These are phyloP conservation scores for Sericinus montela DNA, from an alignment of 2,888 invertebrate genomes.

Conservation along the genomic window DNA sequence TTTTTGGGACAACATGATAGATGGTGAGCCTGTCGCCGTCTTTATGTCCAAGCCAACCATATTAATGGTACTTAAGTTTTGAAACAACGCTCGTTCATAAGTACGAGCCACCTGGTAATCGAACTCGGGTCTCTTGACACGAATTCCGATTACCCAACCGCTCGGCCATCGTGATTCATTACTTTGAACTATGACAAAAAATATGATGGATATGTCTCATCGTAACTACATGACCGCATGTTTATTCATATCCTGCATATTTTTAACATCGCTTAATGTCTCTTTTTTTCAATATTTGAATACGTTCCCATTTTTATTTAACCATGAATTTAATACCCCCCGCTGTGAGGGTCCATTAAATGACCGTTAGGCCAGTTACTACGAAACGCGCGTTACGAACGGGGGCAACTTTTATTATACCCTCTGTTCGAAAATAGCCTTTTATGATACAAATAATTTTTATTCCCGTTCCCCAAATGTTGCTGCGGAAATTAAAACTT, in stretches of 20 bases:
- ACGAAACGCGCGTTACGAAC: constrained; percentile 11
- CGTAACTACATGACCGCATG: too few species aligned
- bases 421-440: constrained; percentile 17
- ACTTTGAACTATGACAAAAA: too few species aligned
- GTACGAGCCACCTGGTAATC: too few species aligned
- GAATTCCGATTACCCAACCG: too few species aligned
- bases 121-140: too few species aligned
- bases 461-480: constrained; percentile 14
- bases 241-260: neutral
- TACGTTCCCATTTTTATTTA: constrained; percentile 10
- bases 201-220: too few species aligned
- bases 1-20: too few species aligned
- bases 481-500: constrained; percentile 17
- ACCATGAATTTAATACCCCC: constrained; percentile 10
- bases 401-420: constrained; percentile 17
- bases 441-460: constrained; percentile 19
- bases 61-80: too few species aligned
- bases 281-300: neutral
- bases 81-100: too few species aligned
- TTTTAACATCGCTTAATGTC: neutral
- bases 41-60: too few species aligned
- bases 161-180: too few species aligned
- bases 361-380: constrained; percentile 13
- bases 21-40: too few species aligned
- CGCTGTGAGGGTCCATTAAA: constrained; percentile 14